phyloP scores from a whole-genome alignment of 2,888 invertebrate species.

The Clunio marinus region DNA sequence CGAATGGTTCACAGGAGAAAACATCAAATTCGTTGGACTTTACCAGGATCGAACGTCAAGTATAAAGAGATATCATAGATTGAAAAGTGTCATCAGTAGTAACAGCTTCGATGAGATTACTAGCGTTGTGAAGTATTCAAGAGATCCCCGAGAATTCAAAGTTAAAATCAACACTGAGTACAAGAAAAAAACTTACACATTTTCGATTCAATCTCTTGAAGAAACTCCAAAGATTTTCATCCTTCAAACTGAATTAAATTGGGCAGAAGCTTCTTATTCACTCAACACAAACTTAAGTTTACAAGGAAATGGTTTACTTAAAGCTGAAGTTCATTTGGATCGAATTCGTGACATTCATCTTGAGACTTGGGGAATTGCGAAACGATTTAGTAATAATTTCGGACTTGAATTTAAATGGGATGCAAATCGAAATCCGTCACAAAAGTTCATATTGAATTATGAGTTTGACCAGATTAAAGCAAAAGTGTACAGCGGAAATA shows the following conservation, averaged over 20 bases:
- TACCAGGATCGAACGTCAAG: slow-evolving; percentile 71
- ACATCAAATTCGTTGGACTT: slow-evolving; percentile 61
- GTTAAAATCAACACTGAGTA: slow-evolving; percentile 61
- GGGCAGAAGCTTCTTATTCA: slow-evolving; percentile 65
- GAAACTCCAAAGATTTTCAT: slow-evolving; percentile 59
- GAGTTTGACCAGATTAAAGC: slow-evolving; percentile 59
- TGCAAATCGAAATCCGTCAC: slow-evolving; percentile 75
- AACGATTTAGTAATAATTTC: slow-evolving; percentile 60
- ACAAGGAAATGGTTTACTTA: slow-evolving; percentile 53
- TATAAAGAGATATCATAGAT: slow-evolving; percentile 59
- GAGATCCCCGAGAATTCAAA: slow-evolving; percentile 64
- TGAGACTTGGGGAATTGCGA: slow-evolving; percentile 59
- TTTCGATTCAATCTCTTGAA: slow-evolving; percentile 61
- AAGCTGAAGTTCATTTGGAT: slow-evolving; percentile 74
- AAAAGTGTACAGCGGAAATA: slow-evolving; percentile 61
- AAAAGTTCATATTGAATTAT: slow-evolving; percentile 57
- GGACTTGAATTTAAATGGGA: slow-evolving; percentile 78
- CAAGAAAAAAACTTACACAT: slow-evolving; percentile 62
- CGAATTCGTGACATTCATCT: slow-evolving; percentile 72
- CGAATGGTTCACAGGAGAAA: slow-evolving; percentile 72
- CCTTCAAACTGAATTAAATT: slow-evolving; percentile 62
- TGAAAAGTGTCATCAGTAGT: slow-evolving; percentile 68
- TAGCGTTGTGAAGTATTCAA: slow-evolving; percentile 61
- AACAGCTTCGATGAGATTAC: slow-evolving; percentile 68
- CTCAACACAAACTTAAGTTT: slow-evolving; percentile 60